These are phyloP conservation scores for Bibio marci DNA, from an alignment of 2,888 invertebrate genomes.

Conservation along the genomic window DNA sequence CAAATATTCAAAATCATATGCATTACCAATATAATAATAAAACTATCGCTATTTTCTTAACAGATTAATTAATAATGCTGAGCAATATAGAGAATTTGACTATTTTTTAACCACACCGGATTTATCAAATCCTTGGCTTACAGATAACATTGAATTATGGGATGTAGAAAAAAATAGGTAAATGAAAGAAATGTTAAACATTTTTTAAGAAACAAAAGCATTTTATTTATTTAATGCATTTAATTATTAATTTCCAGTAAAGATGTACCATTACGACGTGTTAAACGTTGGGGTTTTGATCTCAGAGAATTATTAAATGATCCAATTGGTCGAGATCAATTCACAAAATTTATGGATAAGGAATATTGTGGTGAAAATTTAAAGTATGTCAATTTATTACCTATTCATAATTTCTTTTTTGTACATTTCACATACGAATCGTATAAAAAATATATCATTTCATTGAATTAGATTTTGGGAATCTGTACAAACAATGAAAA, in stretches of 20 bases:
- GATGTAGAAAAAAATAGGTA: conserved; percentile 86
- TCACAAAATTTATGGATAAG: conserved; percentile 88
- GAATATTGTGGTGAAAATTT: conserved; percentile 98
- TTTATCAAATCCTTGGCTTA: conserved; percentile 92
- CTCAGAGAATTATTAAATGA: conserved; percentile 88
- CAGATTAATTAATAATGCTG: conserved; percentile 78
- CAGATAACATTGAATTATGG: conserved; percentile 93
- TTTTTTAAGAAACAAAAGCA: too few species aligned
- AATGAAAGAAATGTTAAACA: conserved; percentile 15
- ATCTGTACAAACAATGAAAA: conserved; percentile 82
- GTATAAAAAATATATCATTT: too few species aligned
- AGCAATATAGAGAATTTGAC: conserved; percentile 94
- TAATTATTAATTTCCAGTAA: conserved; percentile 37
- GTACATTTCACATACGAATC: conserved; percentile 1
- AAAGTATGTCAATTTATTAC: conserved; percentile 52
- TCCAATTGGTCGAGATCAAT: conserved; percentile 90
- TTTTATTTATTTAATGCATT: not conserved
- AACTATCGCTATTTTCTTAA: too few species aligned
- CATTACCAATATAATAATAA: too few species aligned
- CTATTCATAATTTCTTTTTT: not conserved
- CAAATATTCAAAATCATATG: too few species aligned
- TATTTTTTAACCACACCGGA: conserved; percentile 85
- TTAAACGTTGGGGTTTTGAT: conserved; percentile 94
- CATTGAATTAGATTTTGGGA: conserved; percentile 67
- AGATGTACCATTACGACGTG: conserved; percentile 82